Base-by-base conservation (phyloP, 2,888 invertebrate species). In the Plebejus melissa region DNA sequence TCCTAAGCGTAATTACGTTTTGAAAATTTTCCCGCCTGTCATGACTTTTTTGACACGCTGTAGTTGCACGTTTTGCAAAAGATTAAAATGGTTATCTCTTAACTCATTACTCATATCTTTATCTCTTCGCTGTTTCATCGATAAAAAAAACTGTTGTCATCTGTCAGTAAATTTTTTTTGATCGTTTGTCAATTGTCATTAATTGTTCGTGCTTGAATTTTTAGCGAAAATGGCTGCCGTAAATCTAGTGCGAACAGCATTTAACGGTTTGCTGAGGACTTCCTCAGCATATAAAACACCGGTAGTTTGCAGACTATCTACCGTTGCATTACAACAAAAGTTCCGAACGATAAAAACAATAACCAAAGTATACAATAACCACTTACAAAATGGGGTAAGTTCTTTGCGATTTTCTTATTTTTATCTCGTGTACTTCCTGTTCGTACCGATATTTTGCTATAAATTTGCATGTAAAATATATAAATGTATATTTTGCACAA, bases 211-310 rank as follows among this genome's bases (percentile, higher is more conserved):
- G 83, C 76, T 84, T 81, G 78, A 79, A 79, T 74, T 77, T 83
- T 83, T 83, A 83, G 83, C 83, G 74, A 90, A 89, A 91, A 94
- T 94, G 94, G 93, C 94, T 88, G 93, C 92, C 81, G 87, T 84
- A 78, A 90, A 87, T 86, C 83, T 94, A 82, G 87, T 88, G 80
- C 92, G 93, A 85, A 91, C 88, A 88, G 91, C 89, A 85, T 86
- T 93, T 78, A 83, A 83, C 85, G 91, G 91, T 85, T 87, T 93
- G 85, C 85, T 93, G 84, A 86, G 90, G 84, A 91, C 89, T 88
- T 87, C 93, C 82, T 82, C 87, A 46, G 82, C 85, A 22, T 88
- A 85, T 78, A 90, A 81, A 82, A 86, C 88, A 81, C 90, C 91
- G 82, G 89, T 89, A 79, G 88, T 88, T 82, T 93, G 92, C 82